Percentiles rank a stretch among this genome's conserved stretches.
These are phyloP conservation scores for Brachionus rubens DNA, from an alignment of 1,140 invertebrate genomes.

Conservation along the genomic window DNA sequence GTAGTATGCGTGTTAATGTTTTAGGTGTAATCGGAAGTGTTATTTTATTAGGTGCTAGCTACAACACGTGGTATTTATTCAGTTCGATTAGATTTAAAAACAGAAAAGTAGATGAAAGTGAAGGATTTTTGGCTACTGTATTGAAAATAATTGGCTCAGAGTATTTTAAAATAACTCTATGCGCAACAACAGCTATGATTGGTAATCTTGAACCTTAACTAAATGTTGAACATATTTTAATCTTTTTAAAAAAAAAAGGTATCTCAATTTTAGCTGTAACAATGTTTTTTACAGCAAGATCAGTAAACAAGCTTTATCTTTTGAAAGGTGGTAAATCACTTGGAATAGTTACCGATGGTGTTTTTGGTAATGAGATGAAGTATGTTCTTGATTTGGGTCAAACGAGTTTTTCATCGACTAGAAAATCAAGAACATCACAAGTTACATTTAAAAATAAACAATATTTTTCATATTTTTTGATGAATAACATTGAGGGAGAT, in stretches of 20 bases:
- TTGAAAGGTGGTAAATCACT: conserved; percentile 9
- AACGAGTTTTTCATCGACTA: conserved; percentile 10
- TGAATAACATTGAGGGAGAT: conserved; percentile 10
- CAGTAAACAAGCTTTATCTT: conserved; percentile 31
- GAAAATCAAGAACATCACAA: not conserved
- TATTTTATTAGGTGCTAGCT: conserved; percentile 34
- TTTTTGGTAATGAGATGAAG: conserved; percentile 27
- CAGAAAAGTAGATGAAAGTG: not conserved
- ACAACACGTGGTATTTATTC: conserved; percentile 38
- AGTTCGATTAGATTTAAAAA: conserved; percentile 6
- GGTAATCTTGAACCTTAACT: not conserved
- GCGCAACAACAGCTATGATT: conserved; percentile 8
- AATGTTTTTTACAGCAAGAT: conserved; percentile 30
- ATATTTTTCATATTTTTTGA: conserved; percentile 35
- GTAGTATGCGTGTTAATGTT: not conserved
- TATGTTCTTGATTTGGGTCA: not conserved
- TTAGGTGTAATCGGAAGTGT: conserved; percentile 14
- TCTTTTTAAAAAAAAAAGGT: not conserved
- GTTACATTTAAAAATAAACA: conserved; percentile 38
- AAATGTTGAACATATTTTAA: not conserved
- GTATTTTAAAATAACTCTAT: conserved; percentile 12
- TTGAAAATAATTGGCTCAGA: conserved; percentile 29
- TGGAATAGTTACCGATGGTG: conserved; percentile 30
- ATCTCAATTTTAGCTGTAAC: not conserved
- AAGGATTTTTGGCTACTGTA: not conserved